Evolutionary conservation across 2,113 vertebrate species (phyloP).

Genomic region (Hepsetus odoe): DNA sequence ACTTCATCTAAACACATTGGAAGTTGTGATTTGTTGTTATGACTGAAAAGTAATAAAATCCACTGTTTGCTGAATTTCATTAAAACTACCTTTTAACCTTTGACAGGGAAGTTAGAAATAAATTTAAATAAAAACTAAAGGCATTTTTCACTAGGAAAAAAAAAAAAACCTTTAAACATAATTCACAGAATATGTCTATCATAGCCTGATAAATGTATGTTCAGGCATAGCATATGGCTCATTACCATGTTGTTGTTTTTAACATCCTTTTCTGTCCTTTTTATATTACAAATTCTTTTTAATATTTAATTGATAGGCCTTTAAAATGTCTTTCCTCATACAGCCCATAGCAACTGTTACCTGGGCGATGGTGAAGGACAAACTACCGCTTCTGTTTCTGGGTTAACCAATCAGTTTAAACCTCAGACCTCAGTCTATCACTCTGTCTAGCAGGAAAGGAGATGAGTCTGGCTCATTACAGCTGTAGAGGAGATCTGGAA

Average conservation of each 20-base stretch:
- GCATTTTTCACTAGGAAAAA: too few relatives aligned
- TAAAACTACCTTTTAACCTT: too few relatives aligned
- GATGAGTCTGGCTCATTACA: conserved; percentile 59
- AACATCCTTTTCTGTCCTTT: neutral
- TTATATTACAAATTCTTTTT: neutral
- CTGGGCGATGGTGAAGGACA: neutral
- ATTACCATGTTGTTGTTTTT: neutral
- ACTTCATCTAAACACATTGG: too few relatives aligned
- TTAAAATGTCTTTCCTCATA: neutral
- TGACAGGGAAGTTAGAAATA: too few relatives aligned
- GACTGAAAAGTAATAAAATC: too few relatives aligned
- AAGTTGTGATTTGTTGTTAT: too few relatives aligned
- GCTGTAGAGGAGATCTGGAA: conserved; percentile 35
- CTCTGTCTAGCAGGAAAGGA: conserved; percentile 49
- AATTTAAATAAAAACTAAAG: too few relatives aligned
- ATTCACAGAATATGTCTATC: neutral
- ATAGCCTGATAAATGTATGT: neutral
- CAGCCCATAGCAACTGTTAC: neutral
- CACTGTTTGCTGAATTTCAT: too few relatives aligned
- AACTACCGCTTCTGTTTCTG: neutral
- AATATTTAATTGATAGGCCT: neutral
- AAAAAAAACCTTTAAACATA: neutral
- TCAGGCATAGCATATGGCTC: neutral
- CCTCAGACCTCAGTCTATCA: neutral
- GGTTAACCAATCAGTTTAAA: neutral